Evolutionary conservation across 2,888 invertebrate species (phyloP), one percentile per base, ranked within the genome.

Genomic region (Antheraea yamamai): DNA sequence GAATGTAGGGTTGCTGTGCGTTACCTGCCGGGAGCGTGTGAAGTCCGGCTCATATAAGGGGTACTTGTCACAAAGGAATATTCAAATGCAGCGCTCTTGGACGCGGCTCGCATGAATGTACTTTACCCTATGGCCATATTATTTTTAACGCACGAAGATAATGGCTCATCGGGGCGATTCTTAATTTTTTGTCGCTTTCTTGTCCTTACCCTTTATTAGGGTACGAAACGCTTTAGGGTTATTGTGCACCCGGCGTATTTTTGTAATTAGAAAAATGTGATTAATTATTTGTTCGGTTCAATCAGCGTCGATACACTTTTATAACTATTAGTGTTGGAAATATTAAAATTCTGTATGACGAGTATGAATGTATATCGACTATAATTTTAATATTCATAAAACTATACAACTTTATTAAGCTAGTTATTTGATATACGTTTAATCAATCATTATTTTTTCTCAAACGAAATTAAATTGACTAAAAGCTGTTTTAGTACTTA

Each of bases 81-180:
- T 95, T 95, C 93, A 92, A 93, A 93, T 93, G 87, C 93, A 91
- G 87, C 93, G 90, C 94, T 92, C 94, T 90, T 95, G 94, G 95
- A 94, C 95, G 91, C 85, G 89, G 89, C 92, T 89, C 89, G 91
- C 92, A 91, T 93, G 91, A 94, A 94, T 94, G 92, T 92, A 83
- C 92, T 91, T 90, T 92, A 92, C 95, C 93, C 94, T 92, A 94
- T 92, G 93, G 93, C 94, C 94, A 91, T 93, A 94, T 94, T 94
- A 94, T 95, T 95, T 95, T 92, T 94, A 94, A 91, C 92, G 91
- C 92, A 87, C 88, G 86, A 93, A 94, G 95, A 95, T 95, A 95
- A 95, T 94, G 88, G 93, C 91, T 90, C 92, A 94, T 94, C 95
- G 94, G 92, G 93, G 92, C 92, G 93, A 95, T 93, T 94, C 92